Conservation (phyloP, 2,888 invertebrate genomes). For the Mesochorus sp. region DNA sequence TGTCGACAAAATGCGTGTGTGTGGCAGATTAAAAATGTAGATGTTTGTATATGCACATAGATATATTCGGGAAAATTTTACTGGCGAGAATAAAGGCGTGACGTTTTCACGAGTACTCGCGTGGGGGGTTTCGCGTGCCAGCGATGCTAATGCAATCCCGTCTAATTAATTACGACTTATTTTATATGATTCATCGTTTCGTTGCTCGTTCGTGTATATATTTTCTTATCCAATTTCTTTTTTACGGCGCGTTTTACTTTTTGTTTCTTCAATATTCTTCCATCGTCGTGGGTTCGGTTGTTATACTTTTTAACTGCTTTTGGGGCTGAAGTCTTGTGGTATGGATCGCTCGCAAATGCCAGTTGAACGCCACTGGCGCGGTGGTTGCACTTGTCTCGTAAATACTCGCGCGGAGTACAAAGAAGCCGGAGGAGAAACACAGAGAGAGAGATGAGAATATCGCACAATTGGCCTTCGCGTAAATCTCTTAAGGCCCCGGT, state of each 20-base stretch:
- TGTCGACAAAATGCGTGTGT: too few relatives aligned
- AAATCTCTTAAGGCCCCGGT: conserved; percentile 63
- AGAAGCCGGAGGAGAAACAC: neutral
- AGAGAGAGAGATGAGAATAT: conserved; percentile 27
- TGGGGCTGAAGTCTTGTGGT: conserved; percentile 14
- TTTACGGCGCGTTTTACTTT: conserved; percentile 42
- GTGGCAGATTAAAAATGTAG: too few relatives aligned
- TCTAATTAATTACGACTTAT: conserved; percentile 77
- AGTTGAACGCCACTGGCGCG: conserved; percentile 32
- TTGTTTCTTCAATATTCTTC: conserved; percentile 14
- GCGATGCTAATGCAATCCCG: conserved; percentile 74
- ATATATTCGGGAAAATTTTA: conserved; percentile 40
- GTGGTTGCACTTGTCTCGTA: conserved; percentile 63
- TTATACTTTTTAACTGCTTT: conserved; percentile 45
- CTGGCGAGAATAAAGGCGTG: conserved; percentile 73
- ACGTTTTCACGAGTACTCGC: conserved; percentile 76
- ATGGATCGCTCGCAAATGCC: conserved; percentile 39
- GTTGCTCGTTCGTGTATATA: conserved; percentile 28
- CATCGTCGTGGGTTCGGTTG: conserved; percentile 7
- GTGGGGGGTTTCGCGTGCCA: conserved; percentile 76
- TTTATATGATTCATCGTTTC: conserved; percentile 75
- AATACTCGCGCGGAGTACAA: conserved; percentile 56
- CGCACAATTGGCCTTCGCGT: conserved; percentile 69
- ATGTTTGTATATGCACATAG: neutral
- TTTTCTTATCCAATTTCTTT: conserved; percentile 42